Evolutionary conservation across 2,888 invertebrate species (phyloP), one percentile per base, ranked within the genome.

Genomic region (Drosophila kuntzei): DNA sequence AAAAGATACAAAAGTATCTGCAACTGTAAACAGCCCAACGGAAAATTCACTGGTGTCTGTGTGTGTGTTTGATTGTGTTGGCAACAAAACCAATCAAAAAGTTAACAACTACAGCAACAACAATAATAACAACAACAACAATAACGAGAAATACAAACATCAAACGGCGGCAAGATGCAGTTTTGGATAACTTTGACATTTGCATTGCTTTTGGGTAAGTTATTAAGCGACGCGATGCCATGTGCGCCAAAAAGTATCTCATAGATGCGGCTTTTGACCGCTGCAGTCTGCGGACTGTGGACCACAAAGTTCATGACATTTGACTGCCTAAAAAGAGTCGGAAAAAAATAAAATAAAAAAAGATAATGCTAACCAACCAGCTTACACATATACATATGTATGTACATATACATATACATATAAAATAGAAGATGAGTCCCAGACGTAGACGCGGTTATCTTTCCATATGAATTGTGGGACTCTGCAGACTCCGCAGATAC

Each of bases 111-210:
- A 14, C 22, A 65, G 41, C 25, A n/a, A 46, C 29, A 43, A 16
- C 27, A 44, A 25, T 36, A 32, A 43, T 18, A 34, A 34, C 46
- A 51, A 46, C 32, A 9, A 29, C 57, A 63, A 50, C 58, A 37
- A 68, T 50, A 53, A 34, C 60, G 46, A 63, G 36, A 44, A 69
- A 61, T 44, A 53, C 41, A 82, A 62, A 50, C 47, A 65, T 65
- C 62, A 57, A 67, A 66, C 55, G 20, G 50, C 62, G 46, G 62
- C 78, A 87, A 85, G 76, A 82, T 82, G 81, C 81, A 85, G 78
- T 76, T 86, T 87, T 89, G 86, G 86, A 86, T 86, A 86, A 69
- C 89, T 87, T 76, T 86, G 86, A 86, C 86, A 86, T 86, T 86
- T 89, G 78, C 86, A 66, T 70, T 72, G 88, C 86, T 89, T 62